Percentiles rank a stretch among this genome's conserved stretches.
Evolutionary conservation across 2,888 invertebrate species (phyloP).

Genomic region (Patella ulyssiponensis): DNA sequence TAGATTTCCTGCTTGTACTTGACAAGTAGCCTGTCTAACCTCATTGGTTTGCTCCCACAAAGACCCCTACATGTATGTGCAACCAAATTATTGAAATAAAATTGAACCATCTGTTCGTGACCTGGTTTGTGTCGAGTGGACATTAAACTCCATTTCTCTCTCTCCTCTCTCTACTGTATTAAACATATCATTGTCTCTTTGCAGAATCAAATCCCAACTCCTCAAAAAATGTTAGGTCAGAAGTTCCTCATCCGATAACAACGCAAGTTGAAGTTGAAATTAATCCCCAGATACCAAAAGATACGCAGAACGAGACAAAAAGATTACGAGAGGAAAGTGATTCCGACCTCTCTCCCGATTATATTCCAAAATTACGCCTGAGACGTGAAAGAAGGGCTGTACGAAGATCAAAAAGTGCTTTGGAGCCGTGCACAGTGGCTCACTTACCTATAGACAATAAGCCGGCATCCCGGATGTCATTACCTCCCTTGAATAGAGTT

Average conservation of each 20-base stretch:
- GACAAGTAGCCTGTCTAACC: no score
- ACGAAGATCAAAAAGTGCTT: constrained; percentile 60
- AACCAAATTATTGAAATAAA: no score
- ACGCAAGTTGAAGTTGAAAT: constrained; percentile 54
- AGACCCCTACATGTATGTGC: no score
- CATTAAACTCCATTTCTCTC: no score
- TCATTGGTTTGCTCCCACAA: no score
- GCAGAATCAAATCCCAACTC: constrained; percentile 39
- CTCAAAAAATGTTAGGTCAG: constrained; percentile 30
- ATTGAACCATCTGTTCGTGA: no score
- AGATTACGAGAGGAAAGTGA: constrained; percentile 46
- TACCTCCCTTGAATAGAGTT: constrained; percentile 18
- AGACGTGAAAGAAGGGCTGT: constrained; percentile 53
- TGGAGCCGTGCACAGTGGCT: constrained; percentile 42
- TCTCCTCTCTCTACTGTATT: no score
- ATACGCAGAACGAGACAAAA: constrained; percentile 15
- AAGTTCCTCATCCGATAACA: constrained; percentile 59
- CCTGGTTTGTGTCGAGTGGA: no score
- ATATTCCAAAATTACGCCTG: constrained; percentile 42
- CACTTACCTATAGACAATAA: constrained; percentile 14
- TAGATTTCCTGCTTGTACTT: no score
- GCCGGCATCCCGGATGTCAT: constrained; percentile 18
- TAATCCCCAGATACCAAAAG: constrained; percentile 28
- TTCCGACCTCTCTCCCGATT: constrained; percentile 56
- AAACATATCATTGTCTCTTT: neutral